A percentile compares a stretch with the other conserved stretches of the same genome.
phyloP scores from a whole-genome alignment of 2,888 invertebrate species.

The Thelaira solivaga region DNA sequence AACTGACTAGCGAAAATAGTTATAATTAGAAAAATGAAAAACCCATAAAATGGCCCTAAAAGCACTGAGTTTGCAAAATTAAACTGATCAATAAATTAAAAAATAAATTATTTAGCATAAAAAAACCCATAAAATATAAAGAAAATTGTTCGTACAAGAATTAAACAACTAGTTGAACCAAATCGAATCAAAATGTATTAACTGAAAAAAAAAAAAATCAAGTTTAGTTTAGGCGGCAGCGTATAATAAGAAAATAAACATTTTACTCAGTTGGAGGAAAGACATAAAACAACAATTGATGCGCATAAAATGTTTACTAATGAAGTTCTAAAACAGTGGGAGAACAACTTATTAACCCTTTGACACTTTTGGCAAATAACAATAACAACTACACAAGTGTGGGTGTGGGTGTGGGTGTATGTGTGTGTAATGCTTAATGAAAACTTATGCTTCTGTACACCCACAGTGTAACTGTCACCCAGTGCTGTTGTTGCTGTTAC shows the following conservation, averaged over 20 bases:
- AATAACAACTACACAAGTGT: conserved; percentile 27
- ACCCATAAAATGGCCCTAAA: no score
- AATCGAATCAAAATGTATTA: conserved; percentile 36
- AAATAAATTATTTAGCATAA: background rate
- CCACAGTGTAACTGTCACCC: conserved; percentile 38
- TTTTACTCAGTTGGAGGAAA: conserved; percentile 59
- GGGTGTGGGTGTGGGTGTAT: background rate
- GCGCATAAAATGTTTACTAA: conserved; percentile 66
- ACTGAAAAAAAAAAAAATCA: background rate
- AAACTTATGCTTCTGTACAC: background rate
- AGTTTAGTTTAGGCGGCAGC: conserved; percentile 35
- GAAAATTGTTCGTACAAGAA: no score
- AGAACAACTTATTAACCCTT: conserved; percentile 74
- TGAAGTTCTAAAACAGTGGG: conserved; percentile 74
- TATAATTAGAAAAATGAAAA: no score
- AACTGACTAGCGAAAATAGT: no score
- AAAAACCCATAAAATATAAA: background rate
- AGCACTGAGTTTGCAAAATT: no score
- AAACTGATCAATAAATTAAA: no score
- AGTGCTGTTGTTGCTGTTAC: conserved; percentile 50
- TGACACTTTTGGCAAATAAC: conserved; percentile 66
- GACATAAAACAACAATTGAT: conserved; percentile 56
- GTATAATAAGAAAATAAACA: conserved; percentile 39
- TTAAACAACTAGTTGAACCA: conserved; percentile 4
- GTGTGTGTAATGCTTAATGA: background rate